Evolutionary conservation across 2,888 invertebrate genomes (phyloP).

Genomic region (Drosophila tripunctata): DNA sequence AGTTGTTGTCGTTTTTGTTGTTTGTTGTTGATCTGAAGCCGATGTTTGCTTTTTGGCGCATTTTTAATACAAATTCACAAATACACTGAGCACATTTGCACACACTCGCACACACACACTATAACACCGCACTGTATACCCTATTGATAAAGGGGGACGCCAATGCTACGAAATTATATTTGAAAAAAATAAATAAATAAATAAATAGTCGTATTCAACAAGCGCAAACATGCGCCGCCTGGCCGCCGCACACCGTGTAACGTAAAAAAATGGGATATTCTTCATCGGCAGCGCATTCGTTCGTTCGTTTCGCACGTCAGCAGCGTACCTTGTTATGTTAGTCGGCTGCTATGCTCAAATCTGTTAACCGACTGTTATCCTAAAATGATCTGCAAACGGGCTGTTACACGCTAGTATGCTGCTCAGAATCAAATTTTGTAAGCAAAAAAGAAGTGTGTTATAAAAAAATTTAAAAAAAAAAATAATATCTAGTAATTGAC

Average conservation of each 20-base stretch:
- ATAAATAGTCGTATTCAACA: conserved; percentile 20
- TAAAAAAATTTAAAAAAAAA: not conserved
- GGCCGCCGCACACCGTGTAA: conserved; percentile 58
- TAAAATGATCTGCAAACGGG: conserved; percentile 3
- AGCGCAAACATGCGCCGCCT: conserved; percentile 56
- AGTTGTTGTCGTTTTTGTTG: conserved; percentile 12
- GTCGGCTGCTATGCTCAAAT: conserved; percentile 12
- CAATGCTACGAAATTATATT: conserved; percentile 31
- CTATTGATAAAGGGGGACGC: conserved; percentile 17
- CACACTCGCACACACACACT: too few species aligned
- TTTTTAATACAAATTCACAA: conserved; percentile 48
- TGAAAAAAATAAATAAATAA: conserved; percentile 36
- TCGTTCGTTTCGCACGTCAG: conserved; percentile 38
- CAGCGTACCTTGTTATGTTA: conserved; percentile 27
- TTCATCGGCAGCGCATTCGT: conserved; percentile 38
- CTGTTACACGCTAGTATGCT: conserved; percentile 21
- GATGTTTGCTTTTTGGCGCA: conserved; percentile 56
- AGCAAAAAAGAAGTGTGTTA: not conserved
- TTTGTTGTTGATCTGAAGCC: conserved; percentile 28
- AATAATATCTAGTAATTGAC: too few species aligned
- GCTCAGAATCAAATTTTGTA: not conserved
- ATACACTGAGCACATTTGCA: conserved; percentile 12
- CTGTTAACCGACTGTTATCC: conserved; percentile 26
- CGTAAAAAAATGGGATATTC: conserved; percentile 48
- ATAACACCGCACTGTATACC: conserved; percentile 4